Percentiles rank a stretch among this genome's conserved stretches.
These are phyloP conservation scores for Prionchulus punctatus DNA, from an alignment of 2,888 invertebrate species.

Conservation along the genomic window DNA sequence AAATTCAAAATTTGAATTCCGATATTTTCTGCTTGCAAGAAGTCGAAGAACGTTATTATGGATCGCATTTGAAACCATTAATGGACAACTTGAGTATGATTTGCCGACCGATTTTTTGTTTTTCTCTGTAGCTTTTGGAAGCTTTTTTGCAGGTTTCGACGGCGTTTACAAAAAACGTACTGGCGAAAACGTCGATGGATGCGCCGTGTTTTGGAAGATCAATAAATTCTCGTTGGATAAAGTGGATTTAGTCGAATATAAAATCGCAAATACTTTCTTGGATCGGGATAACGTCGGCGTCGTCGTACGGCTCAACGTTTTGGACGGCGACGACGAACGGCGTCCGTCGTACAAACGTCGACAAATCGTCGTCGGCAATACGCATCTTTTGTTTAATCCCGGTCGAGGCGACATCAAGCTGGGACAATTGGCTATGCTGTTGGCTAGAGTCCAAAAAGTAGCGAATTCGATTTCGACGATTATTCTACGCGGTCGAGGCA, in stretches of 20 bases:
- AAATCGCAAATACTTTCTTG: constrained; percentile 45
- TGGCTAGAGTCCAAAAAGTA: constrained; percentile 69
- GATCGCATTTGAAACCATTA: neutral
- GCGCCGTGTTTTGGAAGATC: constrained; percentile 64
- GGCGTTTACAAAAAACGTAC: constrained; percentile 69
- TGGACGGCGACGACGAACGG: neutral
- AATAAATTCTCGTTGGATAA: constrained; percentile 51
- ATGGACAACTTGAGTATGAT: neutral
- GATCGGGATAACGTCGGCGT: constrained; percentile 69
- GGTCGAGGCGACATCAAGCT: constrained; percentile 69
- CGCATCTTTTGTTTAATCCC: constrained; percentile 84
- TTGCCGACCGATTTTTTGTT: too few relatives aligned
- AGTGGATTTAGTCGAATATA: constrained; percentile 53
- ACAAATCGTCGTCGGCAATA: constrained; percentile 62
- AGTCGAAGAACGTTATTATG: constrained; percentile 17
- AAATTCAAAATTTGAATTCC: constrained; percentile 17
- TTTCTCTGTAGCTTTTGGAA: too few relatives aligned
- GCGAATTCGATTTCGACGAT: constrained; percentile 22
- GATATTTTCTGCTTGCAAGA: constrained; percentile 28
- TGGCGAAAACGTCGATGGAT: constrained; percentile 62
- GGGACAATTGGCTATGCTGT: constrained; percentile 63
- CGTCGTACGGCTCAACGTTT: neutral
- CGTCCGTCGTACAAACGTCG: constrained; percentile 11
- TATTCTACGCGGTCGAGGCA: too few relatives aligned
- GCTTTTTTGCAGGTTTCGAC: constrained; percentile 46